phyloP scores from a whole-genome alignment of 2,113 vertebrate species.

The Pomatorhinus ruficollis region DNA sequence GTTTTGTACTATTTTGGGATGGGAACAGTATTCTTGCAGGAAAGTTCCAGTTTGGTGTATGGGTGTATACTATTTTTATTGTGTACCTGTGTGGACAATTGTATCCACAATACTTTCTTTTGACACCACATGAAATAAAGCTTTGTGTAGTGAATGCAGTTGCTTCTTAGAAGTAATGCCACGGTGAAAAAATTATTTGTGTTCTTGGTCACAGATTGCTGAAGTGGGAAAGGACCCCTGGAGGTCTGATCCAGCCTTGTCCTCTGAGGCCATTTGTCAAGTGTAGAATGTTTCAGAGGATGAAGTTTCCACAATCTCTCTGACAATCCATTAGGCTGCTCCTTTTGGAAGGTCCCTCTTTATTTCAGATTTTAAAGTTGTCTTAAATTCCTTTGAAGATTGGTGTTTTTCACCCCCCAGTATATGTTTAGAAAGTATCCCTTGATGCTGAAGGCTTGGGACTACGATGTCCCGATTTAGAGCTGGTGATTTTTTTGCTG shows the following conservation, averaged over 20 bases:
- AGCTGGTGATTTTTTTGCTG: background rate
- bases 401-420: accelerated
- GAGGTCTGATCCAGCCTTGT: background rate
- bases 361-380: background rate
- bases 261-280: background rate
- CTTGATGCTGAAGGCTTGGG: background rate
- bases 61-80: background rate
- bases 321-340: accelerated
- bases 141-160: background rate
- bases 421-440: background rate
- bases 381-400: background rate
- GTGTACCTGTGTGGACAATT: background rate
- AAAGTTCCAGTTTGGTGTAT: background rate
- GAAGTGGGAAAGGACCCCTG: background rate
- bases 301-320: background rate
- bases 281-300: background rate
- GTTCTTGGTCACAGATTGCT: background rate
- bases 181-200: background rate
- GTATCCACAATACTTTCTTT: background rate
- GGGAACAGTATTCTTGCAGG: background rate
- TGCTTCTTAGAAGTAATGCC: background rate
- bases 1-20: background rate
- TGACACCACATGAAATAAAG: background rate
- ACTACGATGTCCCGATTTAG: background rate
- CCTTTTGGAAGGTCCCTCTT: background rate